Evolutionary conservation across 2,888 invertebrate species (phyloP), one percentile per base, ranked within the genome.

Genomic region (Griposia aprilina): DNA sequence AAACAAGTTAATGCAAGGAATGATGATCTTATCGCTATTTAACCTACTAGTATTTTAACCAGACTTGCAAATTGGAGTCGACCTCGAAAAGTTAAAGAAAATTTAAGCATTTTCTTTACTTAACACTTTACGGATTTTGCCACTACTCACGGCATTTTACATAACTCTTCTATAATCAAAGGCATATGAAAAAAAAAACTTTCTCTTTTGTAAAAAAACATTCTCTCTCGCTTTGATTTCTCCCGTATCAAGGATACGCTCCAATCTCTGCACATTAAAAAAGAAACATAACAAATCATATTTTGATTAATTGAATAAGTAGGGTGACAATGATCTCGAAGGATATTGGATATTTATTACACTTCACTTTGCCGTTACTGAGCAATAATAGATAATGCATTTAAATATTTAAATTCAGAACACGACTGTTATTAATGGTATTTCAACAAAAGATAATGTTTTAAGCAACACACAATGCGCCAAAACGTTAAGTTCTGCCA

Each of bases 51-150:
- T 36, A 48, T 30, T 7, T 55, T 50, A 13, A 41, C 4, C 10
- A 23, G 75, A 36, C 74, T 4, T 11, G 50, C 4, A 4, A 74
- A 59, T 36, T 50, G 11, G 10, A 45, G n/a, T n/a, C 10, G 15
- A 15, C 59, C 50, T 78, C n/a, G 41, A 45, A 59, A 30, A 30
- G 0, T 60, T 36, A 17, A 76, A 48, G 59, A 41, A 59, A 78
- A 15, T 17, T 6, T 15, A 76, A n/a, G 2, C 17, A 30, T 26
- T 48, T 48, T 59, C 10, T 26, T 26, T 36, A 15, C 13, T 30
- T 57, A 3, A 10, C 0, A 11, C 26, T 45, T n/a, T 45, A n/a
- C 23, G 11, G 20, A 13, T 13, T 15, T 48, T 8, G 5, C 17
- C n/a, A 36, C 55, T 13, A 23, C 11, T 20, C 20, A 23, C 36